Conservation (phyloP, 2,113 vertebrate genomes). For the Strix aluco region DNA sequence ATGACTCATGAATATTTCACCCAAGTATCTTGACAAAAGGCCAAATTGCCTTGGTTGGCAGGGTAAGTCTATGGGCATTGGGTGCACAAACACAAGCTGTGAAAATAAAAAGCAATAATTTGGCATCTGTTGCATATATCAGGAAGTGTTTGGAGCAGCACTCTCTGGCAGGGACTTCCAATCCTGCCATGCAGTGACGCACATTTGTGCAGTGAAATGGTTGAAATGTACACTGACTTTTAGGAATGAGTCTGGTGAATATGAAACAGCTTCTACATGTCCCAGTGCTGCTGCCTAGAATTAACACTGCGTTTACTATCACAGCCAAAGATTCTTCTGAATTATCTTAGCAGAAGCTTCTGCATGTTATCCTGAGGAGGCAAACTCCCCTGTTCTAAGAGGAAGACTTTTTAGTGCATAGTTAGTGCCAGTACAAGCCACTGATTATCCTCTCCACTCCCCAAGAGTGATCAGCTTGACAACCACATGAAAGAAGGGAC, state of each 20-base stretch:
- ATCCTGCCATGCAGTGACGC: constrained; percentile 1
- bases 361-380: background rate
- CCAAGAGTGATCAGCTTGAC: background rate
- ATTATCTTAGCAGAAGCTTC: background rate
- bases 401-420: background rate
- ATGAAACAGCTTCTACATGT: constrained; percentile 27
- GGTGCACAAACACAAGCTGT: constrained; percentile 59
- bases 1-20: constrained; percentile 49
- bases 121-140: constrained; percentile 45
- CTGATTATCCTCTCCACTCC: background rate
- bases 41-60: constrained; percentile 55
- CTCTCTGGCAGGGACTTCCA: constrained; percentile 13
- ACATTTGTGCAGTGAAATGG: background rate
- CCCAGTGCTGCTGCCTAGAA: background rate
- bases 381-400: background rate
- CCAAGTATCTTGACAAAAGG: constrained; percentile 11
- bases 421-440: background rate
- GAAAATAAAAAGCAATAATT: constrained; percentile 63
- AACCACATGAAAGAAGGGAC: background rate
- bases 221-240: constrained; percentile 22
- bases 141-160: constrained; percentile 32
- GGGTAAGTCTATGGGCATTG: constrained; percentile 12
- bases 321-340: background rate
- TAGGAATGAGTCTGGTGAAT: constrained; percentile 17
- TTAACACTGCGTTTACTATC: background rate